These are phyloP conservation scores for Acanthurus lineatus DNA, from an alignment of 2,797 vertebrate species.

Conservation along the genomic window DNA sequence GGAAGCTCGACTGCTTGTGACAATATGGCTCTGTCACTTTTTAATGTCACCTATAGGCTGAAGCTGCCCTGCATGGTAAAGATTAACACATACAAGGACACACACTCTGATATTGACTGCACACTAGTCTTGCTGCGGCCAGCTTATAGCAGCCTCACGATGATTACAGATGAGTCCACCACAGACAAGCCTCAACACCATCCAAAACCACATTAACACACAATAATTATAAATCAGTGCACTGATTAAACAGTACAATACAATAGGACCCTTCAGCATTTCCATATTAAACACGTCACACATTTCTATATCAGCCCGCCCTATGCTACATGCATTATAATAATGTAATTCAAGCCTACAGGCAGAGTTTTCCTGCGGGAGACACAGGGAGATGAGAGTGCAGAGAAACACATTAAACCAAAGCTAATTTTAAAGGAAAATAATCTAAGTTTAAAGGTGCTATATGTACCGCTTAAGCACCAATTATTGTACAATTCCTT, in stretches of 20 bases:
- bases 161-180: constrained; percentile 37
- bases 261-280: constrained; percentile 20
- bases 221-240: constrained; percentile 32
- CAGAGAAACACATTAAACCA: background rate
- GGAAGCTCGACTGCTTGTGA: background rate
- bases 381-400: background rate
- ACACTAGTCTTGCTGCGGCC: constrained; percentile 22
- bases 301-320: constrained; percentile 1
- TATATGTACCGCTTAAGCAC: too few relatives aligned
- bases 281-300: constrained; percentile 16
- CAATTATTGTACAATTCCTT: too few relatives aligned
- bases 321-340: constrained; percentile 10
- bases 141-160: constrained; percentile 25
- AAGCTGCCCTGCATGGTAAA: constrained; percentile 3
- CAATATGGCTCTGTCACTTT: background rate
- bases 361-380: constrained; percentile 11
- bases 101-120: constrained; percentile 5
- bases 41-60: constrained; percentile 4
- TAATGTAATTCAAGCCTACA: constrained; percentile 24
- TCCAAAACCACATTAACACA: constrained; percentile 12
- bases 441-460: background rate
- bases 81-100: constrained; percentile 17
- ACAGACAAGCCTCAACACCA: constrained; percentile 26
- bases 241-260: constrained; percentile 36
- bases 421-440: background rate